A percentile compares a stretch with the other conserved stretches of the same genome.
These are phyloP conservation scores for Haemorhous mexicanus DNA, from an alignment of 2,113 vertebrate species.

Conservation along the genomic window DNA sequence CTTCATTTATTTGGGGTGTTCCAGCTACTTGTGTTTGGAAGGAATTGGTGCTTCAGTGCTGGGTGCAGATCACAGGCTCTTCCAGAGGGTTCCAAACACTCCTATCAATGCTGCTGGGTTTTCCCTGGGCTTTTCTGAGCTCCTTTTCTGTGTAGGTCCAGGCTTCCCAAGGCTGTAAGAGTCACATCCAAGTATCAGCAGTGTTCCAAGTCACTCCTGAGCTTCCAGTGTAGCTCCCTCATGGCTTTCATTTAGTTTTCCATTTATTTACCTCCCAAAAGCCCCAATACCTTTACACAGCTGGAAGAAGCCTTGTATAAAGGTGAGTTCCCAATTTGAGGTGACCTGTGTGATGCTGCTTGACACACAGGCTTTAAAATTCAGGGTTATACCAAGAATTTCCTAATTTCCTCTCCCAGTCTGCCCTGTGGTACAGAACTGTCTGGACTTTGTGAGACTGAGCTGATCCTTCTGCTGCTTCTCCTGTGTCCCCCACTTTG, in stretches of 20 bases:
- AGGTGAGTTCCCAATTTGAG: neutral
- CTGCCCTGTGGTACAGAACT: neutral
- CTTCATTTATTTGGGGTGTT: neutral
- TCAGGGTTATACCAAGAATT: neutral
- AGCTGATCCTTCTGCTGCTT: neutral
- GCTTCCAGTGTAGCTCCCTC: neutral
- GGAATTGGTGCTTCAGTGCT: neutral
- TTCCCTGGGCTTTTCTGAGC: neutral
- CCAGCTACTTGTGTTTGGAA: neutral
- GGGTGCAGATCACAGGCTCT: neutral
- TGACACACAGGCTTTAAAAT: neutral
- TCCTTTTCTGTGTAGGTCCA: neutral
- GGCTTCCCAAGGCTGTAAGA: neutral
- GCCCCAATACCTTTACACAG: neutral
- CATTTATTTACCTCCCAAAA: neutral
- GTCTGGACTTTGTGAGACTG: neutral
- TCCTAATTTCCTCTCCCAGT: neutral
- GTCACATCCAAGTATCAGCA: neutral
- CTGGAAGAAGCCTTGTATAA: neutral
- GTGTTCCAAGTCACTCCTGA: neutral
- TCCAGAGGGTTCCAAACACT: neutral
- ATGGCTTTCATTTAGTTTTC: neutral
- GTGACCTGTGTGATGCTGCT: neutral
- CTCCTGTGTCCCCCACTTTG: neutral
- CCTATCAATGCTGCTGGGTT: fast-evolving